Conservation (phyloP, 2,888 invertebrate species). For the Drosophila koepferae region DNA sequence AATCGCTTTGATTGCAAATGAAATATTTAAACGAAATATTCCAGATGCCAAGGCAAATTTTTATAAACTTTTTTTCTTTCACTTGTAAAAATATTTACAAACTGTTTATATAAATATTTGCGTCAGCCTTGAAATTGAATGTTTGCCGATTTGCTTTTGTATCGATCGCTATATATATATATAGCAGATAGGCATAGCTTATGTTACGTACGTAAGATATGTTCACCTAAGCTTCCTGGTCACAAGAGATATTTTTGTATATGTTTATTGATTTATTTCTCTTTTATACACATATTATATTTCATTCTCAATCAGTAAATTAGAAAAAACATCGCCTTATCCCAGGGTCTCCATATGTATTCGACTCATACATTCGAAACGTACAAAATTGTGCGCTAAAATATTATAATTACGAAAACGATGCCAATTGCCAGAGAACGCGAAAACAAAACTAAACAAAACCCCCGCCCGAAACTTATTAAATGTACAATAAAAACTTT, state of each 20-base stretch:
- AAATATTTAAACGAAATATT: slow-evolving; percentile 73
- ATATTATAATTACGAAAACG: slow-evolving; percentile 21
- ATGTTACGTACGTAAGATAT: not conserved
- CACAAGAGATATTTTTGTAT: too few relatives aligned
- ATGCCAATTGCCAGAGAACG: slow-evolving; percentile 10
- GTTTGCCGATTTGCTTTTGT: slow-evolving; percentile 20
- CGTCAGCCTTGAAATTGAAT: slow-evolving; percentile 39
- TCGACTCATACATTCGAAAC: not conserved
- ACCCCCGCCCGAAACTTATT: slow-evolving; percentile 13
- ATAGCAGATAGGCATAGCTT: not conserved
- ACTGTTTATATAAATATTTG: slow-evolving; percentile 75
- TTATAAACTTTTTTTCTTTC: slow-evolving; percentile 71
- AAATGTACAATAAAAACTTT: slow-evolving; percentile 22
- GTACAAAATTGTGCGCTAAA: not conserved
- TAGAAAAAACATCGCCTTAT: not conserved
- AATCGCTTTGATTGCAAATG: slow-evolving; percentile 75
- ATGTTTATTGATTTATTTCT: not conserved
- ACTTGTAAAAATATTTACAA: slow-evolving; percentile 80
- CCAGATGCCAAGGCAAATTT: slow-evolving; percentile 72
- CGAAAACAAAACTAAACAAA: slow-evolving; percentile 13
- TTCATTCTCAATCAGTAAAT: not conserved
- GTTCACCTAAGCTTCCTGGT: not conserved
- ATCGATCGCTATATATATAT: slow-evolving; percentile 12
- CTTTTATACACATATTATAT: too few relatives aligned
- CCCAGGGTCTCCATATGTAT: not conserved